Evolutionary conservation across 2,797 vertebrate species (phyloP).

Genomic region (Gallinago solitaria): DNA sequence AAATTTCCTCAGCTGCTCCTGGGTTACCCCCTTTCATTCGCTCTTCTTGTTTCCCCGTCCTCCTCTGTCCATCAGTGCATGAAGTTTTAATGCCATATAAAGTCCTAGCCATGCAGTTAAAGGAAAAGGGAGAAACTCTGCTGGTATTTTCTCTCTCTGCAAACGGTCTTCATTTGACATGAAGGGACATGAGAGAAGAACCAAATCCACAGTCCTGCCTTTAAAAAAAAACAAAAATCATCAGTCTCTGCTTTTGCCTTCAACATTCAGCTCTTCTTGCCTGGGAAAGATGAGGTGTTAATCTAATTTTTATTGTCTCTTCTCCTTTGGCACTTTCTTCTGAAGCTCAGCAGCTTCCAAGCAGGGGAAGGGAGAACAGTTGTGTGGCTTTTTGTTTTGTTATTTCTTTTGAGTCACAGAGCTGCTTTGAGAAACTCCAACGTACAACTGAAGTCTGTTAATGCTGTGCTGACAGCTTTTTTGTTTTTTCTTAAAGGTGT

Average conservation of each 20-base stretch:
- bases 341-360: conserved; percentile 70
- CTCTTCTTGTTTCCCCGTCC: conserved; percentile 63
- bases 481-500: conserved; percentile 73
- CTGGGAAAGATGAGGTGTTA: conserved; percentile 45
- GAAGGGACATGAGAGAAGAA: conserved; percentile 75
- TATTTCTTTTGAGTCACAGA: conserved; percentile 12
- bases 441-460: conserved; percentile 52
- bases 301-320: conserved; percentile 49
- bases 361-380: conserved; percentile 39
- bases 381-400: conserved; percentile 24
- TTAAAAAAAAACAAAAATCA: conserved; percentile 70
- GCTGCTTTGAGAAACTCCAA: conserved; percentile 58
- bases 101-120: conserved; percentile 79
- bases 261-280: conserved; percentile 52
- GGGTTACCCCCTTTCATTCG: conserved; percentile 73
- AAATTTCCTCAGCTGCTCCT: conserved; percentile 84
- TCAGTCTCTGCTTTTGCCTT: conserved; percentile 68
- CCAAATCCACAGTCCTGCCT: conserved; percentile 77
- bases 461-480: conserved; percentile 56
- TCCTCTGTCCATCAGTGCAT: conserved; percentile 82
- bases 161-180: conserved; percentile 70
- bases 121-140: conserved; percentile 78
- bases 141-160: conserved; percentile 81
- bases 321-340: conserved; percentile 61
- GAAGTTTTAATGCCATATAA: conserved; percentile 86